Conservation (phyloP, 2,113 vertebrate genomes). For the Cinclus mexicanus region DNA sequence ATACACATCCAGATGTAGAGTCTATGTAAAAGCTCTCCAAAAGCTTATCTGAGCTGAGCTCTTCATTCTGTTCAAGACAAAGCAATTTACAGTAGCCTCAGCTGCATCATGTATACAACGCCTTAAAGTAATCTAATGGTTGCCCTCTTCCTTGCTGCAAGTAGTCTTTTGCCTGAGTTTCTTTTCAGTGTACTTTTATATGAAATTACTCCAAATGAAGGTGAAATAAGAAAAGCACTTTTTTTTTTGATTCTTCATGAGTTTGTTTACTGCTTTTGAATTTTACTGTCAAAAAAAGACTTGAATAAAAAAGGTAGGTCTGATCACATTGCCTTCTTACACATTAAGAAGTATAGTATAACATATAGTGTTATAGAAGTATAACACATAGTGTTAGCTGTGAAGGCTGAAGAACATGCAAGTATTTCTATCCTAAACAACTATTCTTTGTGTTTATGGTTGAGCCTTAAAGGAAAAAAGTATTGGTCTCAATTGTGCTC, state of each 20-base stretch:
- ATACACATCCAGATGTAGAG: not conserved
- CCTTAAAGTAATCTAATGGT: not conserved
- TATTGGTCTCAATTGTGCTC: not conserved
- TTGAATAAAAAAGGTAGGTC: not conserved
- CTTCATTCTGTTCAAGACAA: not conserved
- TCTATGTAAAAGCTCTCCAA: not conserved
- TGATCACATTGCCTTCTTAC: not conserved
- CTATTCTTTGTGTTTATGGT: not conserved
- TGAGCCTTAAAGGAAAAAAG: not conserved
- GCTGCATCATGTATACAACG: not conserved
- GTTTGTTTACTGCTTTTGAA: not conserved
- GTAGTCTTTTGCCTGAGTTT: not conserved
- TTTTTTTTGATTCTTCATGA: not conserved
- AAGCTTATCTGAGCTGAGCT: not conserved
- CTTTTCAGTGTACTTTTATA: not conserved
- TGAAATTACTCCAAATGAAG: not conserved
- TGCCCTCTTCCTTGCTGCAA: not conserved
- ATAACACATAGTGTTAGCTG: not conserved
- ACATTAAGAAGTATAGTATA: not conserved
- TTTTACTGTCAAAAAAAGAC: not conserved
- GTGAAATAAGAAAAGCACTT: not conserved
- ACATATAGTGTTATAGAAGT: no score
- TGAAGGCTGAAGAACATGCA: not conserved
- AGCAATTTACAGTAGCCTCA: not conserved
- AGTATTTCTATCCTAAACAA: not conserved